Evolutionary conservation across 1,140 invertebrate genomes (phyloP), one percentile per base, ranked within the genome.

Genomic region (Proctacanthus coquilletti): DNA sequence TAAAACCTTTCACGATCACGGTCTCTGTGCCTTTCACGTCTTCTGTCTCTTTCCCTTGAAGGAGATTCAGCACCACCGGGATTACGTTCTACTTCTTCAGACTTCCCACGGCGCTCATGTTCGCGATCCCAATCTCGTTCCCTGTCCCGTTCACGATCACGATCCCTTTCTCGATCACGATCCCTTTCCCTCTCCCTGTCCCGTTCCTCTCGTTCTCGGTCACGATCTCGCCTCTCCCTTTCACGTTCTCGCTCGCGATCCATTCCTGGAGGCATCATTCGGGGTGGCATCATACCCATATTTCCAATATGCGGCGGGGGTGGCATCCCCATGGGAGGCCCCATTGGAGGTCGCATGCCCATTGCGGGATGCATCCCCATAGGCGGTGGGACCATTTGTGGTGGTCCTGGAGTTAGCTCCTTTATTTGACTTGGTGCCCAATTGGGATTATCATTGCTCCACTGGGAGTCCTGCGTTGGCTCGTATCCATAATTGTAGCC

Each of bases 401-500:
- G 45, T 3, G 63, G 68, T 2, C 67, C 68, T 2, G 69, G 67
- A 1, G 72, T 74, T 19, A 77, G 50, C 42, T 74, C 65, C 52
- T 77, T 76, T 23, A 75, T 74, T 40, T 74, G 72, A 11, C 48
- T 56, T 9, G 73, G 72, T 25, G 66, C 61, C 72, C 73, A 77
- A 18, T 60, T 63, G 0, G 57, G 43, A 46, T 61, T 66, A 50
- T 58, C 66, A 55, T 50, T 66, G 37, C 65, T 66, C 77, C 77
- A 80, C 46, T 79, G 75, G 15, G 66, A 72, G 48, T 80, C 77
- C 44, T 80, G 76, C 0, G 76, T 77, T 2, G 75, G 76, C 52
- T 80, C 77, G 47, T 77, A 80, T 19, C 71, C 69, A 34, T 75
- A 72, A 56, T 76, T 77, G 46, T 77, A 80, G 0, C 73, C 70